phyloP scores from a whole-genome alignment of 1,140 invertebrate genomes.

The Aphidius gifuensis region DNA sequence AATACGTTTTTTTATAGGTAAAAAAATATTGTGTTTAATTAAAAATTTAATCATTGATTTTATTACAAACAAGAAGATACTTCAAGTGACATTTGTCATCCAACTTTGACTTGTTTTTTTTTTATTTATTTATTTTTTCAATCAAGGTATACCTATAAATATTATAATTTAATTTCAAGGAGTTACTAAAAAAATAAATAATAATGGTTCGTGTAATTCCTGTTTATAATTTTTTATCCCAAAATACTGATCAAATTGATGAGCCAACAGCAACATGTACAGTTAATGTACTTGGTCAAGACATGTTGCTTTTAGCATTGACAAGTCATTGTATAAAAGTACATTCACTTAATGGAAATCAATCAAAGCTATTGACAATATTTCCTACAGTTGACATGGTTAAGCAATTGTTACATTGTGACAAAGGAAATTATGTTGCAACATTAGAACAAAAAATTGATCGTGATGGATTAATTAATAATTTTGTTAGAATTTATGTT shows the following conservation, averaged over 20 bases:
- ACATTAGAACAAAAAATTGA: conserved; percentile 63
- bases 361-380: conserved; percentile 52
- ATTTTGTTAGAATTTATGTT: conserved; percentile 64
- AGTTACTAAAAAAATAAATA: no score
- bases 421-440: conserved; percentile 61
- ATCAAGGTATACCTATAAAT: no score
- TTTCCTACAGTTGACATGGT: conserved; percentile 68
- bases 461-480: conserved; percentile 53
- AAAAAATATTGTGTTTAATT: no score
- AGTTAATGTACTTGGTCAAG: conserved; percentile 49
- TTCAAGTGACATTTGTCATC: no score
- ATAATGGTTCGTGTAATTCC: conserved; percentile 69
- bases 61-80: no score
- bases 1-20: no score
- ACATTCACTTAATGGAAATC: conserved; percentile 54
- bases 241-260: conserved; percentile 64
- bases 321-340: conserved; percentile 64
- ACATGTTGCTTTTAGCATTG: conserved; percentile 59
- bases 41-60: no score
- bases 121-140: no score
- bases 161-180: no score
- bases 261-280: conserved; percentile 63
- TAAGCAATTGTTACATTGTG: conserved; percentile 59
- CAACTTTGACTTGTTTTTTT: no score
- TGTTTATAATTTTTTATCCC: conserved; percentile 66